phyloP scores from a whole-genome alignment of 2,797 vertebrate genomes.

The Danio choprae region DNA sequence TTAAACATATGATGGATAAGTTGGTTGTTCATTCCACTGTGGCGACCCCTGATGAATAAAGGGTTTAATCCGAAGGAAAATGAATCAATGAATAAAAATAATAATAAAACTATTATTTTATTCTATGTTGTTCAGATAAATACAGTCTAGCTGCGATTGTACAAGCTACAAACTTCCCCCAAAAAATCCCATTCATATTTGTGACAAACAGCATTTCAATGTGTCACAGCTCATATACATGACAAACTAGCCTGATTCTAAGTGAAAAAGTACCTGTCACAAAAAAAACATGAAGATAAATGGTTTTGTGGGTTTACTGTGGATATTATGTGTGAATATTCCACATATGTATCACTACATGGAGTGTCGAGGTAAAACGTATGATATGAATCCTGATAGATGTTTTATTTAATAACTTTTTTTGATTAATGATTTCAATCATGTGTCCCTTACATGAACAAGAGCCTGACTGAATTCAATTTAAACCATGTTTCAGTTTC shows the following conservation, averaged over 20 bases:
- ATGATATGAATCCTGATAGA: background rate
- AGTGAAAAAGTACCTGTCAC: background rate
- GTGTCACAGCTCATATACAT: background rate
- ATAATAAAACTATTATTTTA: too few relatives aligned
- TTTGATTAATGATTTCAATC: background rate
- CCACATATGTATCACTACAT: slow-evolving; percentile 2
- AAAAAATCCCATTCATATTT: background rate
- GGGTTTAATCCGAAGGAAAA: too few relatives aligned
- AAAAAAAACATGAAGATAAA: slow-evolving; percentile 17
- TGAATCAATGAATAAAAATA: too few relatives aligned
- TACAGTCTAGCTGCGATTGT: too few relatives aligned
- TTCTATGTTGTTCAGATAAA: too few relatives aligned
- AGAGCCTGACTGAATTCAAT: slow-evolving; percentile 1
- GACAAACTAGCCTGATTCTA: background rate
- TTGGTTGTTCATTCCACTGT: too few relatives aligned
- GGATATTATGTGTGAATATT: too few relatives aligned
- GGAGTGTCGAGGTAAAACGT: background rate
- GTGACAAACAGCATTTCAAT: background rate
- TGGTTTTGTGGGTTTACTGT: background rate
- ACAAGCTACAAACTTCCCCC: too few relatives aligned
- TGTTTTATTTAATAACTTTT: background rate
- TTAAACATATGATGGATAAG: too few relatives aligned
- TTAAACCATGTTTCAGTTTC: background rate
- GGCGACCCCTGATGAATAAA: too few relatives aligned
- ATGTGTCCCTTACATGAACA: background rate